Evolutionary conservation across 2,113 vertebrate genomes (phyloP).

Genomic region (Morone saxatilis): DNA sequence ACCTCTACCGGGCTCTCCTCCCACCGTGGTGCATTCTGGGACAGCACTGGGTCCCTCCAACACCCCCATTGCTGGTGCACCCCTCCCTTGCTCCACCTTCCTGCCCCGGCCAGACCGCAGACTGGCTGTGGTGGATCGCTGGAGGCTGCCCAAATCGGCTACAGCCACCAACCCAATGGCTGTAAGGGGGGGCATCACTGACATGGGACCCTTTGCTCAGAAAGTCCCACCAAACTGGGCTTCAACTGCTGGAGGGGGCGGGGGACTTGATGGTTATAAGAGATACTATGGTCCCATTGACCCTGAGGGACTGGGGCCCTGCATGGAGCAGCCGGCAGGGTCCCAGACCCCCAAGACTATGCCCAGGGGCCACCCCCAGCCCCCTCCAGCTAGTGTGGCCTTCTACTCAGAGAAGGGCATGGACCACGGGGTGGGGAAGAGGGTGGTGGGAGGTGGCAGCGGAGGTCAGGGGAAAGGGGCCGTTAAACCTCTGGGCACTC

Average conservation of each 20-base stretch:
- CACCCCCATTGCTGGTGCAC: constrained; percentile 85
- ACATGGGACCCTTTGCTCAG: constrained; percentile 83
- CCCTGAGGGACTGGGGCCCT: constrained; percentile 91
- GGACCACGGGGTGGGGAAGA: constrained; percentile 87
- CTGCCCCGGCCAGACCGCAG: constrained; percentile 89
- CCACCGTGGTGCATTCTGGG: constrained; percentile 86
- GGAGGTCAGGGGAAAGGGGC: constrained; percentile 87
- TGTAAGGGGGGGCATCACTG: constrained; percentile 79
- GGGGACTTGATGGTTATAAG: constrained; percentile 92
- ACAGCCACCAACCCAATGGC: constrained; percentile 85
- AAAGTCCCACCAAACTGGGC: constrained; percentile 84
- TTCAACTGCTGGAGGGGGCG: constrained; percentile 77
- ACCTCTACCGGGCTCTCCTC: constrained; percentile 86
- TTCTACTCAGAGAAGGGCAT: constrained; percentile 86
- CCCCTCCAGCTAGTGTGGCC: constrained; percentile 84
- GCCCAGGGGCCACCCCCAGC: constrained; percentile 84
- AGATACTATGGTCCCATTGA: constrained; percentile 95
- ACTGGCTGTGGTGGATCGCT: constrained; percentile 89
- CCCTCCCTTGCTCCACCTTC: constrained; percentile 90
- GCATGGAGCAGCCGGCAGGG: constrained; percentile 86
- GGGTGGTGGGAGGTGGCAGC: constrained; percentile 83
- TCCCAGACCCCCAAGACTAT: constrained; percentile 88
- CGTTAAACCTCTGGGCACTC: constrained; percentile 84
- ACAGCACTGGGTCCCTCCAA: constrained; percentile 86
- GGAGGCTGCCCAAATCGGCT: constrained; percentile 89